Conservation (phyloP, 2,113 vertebrate genomes). For the Oreochromis tanganicae region DNA sequence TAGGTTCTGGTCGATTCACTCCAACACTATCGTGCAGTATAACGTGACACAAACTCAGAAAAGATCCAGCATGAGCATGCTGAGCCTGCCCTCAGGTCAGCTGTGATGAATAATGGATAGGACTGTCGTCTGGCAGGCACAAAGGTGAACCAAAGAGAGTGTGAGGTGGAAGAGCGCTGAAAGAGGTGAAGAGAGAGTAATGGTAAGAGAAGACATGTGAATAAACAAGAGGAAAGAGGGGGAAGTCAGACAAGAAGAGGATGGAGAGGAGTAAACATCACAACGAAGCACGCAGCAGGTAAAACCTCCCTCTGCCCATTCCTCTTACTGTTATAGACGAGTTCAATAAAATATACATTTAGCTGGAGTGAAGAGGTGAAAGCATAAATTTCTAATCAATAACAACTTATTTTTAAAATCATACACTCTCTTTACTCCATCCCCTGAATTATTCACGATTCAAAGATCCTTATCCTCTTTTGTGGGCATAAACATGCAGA, state of each 20-base stretch:
- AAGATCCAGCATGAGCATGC: not conserved
- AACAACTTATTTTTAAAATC: not conserved
- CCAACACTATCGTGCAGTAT: not conserved
- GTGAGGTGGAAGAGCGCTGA: not conserved
- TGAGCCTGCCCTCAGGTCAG: not conserved
- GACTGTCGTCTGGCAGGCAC: not conserved
- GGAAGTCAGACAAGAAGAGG: not conserved
- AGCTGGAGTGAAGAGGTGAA: not conserved
- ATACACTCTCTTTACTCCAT: not conserved
- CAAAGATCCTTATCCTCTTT: not conserved
- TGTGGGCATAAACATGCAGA: not conserved
- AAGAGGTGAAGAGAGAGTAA: not conserved
- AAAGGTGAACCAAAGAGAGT: not conserved
- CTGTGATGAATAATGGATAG: not conserved
- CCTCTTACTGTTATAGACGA: not conserved
- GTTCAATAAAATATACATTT: not conserved
- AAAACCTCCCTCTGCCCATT: not conserved
- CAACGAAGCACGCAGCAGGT: not conserved
- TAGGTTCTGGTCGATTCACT: not conserved
- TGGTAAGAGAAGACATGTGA: not conserved
- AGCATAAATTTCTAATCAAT: not conserved
- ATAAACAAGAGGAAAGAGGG: not conserved
- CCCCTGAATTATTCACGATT: not conserved
- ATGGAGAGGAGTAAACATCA: not conserved
- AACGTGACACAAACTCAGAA: not conserved